Conservation (phyloP, 2,113 vertebrate species). For the Rhinolophus sinicus region DNA sequence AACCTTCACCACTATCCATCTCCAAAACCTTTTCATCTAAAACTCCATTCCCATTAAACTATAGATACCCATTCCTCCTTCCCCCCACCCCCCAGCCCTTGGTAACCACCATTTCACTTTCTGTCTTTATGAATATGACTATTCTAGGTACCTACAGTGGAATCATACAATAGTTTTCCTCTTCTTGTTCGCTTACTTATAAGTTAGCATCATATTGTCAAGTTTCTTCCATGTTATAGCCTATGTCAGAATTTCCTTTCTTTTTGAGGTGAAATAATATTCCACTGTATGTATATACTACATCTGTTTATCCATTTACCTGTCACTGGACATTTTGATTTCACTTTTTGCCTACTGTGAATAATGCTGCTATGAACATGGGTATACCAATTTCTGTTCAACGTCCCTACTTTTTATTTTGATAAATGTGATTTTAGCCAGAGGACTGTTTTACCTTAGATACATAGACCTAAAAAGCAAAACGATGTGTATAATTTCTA, state of each 20-base stretch:
- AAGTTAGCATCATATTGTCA: background rate
- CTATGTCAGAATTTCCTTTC: background rate
- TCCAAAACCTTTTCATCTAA: background rate
- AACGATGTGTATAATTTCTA: background rate
- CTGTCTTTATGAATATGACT: background rate
- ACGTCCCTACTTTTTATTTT: background rate
- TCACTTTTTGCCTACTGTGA: background rate
- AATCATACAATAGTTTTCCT: background rate
- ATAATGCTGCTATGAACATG: background rate
- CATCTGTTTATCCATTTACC: background rate
- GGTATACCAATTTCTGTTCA: background rate
- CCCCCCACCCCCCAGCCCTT: fast-evolving
- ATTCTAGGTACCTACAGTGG: background rate
- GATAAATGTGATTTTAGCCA: constrained; percentile 4
- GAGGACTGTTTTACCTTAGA: background rate
- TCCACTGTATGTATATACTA: background rate
- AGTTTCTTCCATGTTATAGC: background rate
- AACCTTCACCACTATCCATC: background rate
- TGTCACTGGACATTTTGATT: background rate
- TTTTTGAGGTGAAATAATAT: background rate
- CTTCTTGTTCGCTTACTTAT: background rate
- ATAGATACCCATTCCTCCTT: too few relatives aligned
- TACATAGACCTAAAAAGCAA: background rate
- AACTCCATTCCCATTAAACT: background rate
- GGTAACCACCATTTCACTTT: background rate